Conservation (phyloP, 2,888 invertebrate genomes). For the Augiades crinisus region DNA sequence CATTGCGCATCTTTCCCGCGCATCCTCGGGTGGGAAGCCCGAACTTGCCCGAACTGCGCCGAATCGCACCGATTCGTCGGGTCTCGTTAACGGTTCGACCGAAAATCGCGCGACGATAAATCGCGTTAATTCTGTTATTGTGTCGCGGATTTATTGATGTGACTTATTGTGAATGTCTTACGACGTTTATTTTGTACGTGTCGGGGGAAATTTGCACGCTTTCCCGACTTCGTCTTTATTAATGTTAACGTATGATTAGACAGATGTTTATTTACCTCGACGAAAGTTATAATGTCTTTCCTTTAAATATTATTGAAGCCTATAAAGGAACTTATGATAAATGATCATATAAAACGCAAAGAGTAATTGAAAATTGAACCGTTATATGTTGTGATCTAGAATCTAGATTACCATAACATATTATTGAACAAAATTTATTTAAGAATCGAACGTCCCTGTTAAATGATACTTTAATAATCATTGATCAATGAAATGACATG, state of each 20-base stretch:
- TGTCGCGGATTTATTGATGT: slow-evolving; percentile 56
- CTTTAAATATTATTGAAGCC: too few relatives aligned
- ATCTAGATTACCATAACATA: too few relatives aligned
- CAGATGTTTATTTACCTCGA: slow-evolving; percentile 2
- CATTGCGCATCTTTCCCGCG: slow-evolving; percentile 74
- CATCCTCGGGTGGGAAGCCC: slow-evolving; percentile 43
- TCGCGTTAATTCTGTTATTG: slow-evolving; percentile 73
- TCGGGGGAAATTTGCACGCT: slow-evolving; percentile 15
- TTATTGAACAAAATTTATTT: too few relatives aligned
- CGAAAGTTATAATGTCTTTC: too few relatives aligned
- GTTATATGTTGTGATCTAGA: too few relatives aligned
- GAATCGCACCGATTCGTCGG: slow-evolving; percentile 50
- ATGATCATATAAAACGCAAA: too few relatives aligned
- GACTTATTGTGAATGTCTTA: slow-evolving; percentile 30
- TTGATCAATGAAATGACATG: too few relatives aligned
- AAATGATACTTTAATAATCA: too few relatives aligned
- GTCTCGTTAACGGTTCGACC: slow-evolving; percentile 63
- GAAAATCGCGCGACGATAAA: slow-evolving; percentile 63
- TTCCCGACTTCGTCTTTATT: slow-evolving; percentile 12
- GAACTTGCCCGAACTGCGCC: slow-evolving; percentile 34
- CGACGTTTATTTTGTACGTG: slow-evolving; percentile 28
- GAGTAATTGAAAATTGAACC: too few relatives aligned
- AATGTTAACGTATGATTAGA: slow-evolving; percentile 12
- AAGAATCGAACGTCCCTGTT: too few relatives aligned
- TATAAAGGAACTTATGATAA: too few relatives aligned